Percentiles rank a stretch among this genome's conserved stretches.
phyloP scores from a whole-genome alignment of 2,888 invertebrate genomes.

The Nephrotoma flavescens region DNA sequence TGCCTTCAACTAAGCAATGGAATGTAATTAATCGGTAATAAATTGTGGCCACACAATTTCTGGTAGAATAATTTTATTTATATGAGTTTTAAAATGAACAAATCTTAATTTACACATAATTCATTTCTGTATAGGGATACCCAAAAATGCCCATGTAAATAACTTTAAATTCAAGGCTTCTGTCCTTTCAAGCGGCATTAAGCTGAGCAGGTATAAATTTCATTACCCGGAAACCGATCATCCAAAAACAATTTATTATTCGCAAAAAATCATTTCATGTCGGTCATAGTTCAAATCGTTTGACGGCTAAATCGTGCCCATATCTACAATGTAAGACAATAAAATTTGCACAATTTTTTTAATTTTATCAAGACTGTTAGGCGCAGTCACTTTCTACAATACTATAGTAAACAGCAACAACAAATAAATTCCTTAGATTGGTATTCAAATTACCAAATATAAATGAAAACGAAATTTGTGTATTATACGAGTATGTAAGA shows the following conservation, averaged over 20 bases:
- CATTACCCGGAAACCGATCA: background rate
- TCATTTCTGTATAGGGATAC: no score
- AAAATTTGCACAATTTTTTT: background rate
- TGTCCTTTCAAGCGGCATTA: no score
- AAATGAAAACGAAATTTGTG: background rate
- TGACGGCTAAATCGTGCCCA: background rate
- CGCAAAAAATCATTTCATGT: background rate
- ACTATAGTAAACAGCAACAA: background rate
- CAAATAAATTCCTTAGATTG: background rate
- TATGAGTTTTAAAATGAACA: no score
- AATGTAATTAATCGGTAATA: no score
- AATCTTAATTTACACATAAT: no score
- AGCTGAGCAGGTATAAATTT: background rate
- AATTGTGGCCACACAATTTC: no score
- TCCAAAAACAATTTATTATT: background rate
- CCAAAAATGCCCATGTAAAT: no score
- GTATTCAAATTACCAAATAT: background rate
- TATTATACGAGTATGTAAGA: background rate
- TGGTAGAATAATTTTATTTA: no score
- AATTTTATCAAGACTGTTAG: background rate
- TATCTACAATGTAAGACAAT: background rate
- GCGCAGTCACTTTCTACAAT: background rate
- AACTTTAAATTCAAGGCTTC: no score
- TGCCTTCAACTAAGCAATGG: no score
- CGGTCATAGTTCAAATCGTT: background rate